phyloP scores from a whole-genome alignment of 2,888 invertebrate species.

The Lapara coniferarum region DNA sequence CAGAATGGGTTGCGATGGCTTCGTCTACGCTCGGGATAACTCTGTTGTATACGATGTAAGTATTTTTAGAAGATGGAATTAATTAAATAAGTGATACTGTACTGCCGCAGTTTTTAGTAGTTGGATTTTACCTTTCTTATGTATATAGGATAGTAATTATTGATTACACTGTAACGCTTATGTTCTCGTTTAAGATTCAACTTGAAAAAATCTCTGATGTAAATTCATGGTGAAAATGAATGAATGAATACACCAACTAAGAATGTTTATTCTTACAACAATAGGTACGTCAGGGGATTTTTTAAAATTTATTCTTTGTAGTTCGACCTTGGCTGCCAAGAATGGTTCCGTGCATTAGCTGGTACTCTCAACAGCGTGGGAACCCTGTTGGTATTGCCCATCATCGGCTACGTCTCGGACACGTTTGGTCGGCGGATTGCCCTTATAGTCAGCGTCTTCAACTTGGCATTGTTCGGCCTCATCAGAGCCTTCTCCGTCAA shows the following conservation, averaged over 20 bases:
- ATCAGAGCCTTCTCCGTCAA: slow-evolving; percentile 81
- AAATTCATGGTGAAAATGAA: too few species aligned
- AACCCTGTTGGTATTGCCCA: slow-evolving; percentile 86
- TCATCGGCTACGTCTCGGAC: slow-evolving; percentile 88
- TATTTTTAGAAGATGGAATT: slow-evolving; percentile 25
- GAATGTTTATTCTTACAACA: too few species aligned
- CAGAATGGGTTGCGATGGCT: slow-evolving; percentile 53
- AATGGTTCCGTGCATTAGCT: slow-evolving; percentile 88
- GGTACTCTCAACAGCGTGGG: slow-evolving; percentile 89
- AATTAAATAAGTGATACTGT: too few species aligned
- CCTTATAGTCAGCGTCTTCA: slow-evolving; percentile 73
- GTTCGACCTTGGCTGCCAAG: slow-evolving; percentile 86
- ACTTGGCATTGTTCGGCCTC: slow-evolving; percentile 74
- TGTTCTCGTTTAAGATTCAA: too few species aligned
- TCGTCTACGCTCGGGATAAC: slow-evolving; percentile 63
- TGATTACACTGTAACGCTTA: too few species aligned
- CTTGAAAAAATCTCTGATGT: too few species aligned
- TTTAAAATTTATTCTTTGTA: too few species aligned
- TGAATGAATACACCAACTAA: too few species aligned
- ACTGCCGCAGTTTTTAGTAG: too few species aligned
- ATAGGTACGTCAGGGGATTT: too few species aligned
- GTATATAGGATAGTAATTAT: too few species aligned
- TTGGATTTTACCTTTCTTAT: too few species aligned
- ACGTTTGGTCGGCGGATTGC: slow-evolving; percentile 81
- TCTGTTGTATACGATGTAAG: slow-evolving; percentile 72